Conservation (phyloP, 2,113 vertebrate species). For the Archilochus colubris region DNA sequence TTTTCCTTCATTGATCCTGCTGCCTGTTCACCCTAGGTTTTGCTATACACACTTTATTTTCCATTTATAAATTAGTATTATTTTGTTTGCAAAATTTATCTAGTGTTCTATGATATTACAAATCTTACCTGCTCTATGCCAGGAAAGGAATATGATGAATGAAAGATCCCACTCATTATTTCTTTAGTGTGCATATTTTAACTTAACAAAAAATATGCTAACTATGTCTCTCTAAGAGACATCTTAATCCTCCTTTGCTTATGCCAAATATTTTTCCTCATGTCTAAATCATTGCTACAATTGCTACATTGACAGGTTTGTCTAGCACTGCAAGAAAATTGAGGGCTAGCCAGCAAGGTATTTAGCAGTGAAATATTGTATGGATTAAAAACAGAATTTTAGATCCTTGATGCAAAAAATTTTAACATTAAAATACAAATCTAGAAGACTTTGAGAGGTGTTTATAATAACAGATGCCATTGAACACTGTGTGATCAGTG, state of each 20-base stretch:
- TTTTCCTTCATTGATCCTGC: neutral
- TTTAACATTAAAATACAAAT: neutral
- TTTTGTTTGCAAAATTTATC: neutral
- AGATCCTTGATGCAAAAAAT: neutral
- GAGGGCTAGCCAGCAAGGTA: neutral
- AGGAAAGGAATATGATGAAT: neutral
- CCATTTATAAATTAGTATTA: neutral
- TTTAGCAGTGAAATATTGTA: neutral
- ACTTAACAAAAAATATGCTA: neutral
- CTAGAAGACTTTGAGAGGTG: neutral
- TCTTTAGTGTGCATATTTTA: neutral
- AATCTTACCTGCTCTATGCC: neutral
- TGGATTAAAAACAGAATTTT: conserved; percentile 3
- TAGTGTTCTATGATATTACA: neutral
- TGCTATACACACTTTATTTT: neutral
- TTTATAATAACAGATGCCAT: neutral
- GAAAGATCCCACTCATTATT: neutral
- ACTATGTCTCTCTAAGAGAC: neutral
- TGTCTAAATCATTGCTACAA: neutral
- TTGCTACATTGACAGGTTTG: conserved; percentile 21
- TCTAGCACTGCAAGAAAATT: conserved; percentile 32
- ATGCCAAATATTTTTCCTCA: neutral
- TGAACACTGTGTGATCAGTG: neutral
- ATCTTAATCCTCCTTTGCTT: neutral
- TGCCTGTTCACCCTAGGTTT: neutral